phyloP scores from a whole-genome alignment of 2,797 vertebrate species.

The Clarias fuscus region DNA sequence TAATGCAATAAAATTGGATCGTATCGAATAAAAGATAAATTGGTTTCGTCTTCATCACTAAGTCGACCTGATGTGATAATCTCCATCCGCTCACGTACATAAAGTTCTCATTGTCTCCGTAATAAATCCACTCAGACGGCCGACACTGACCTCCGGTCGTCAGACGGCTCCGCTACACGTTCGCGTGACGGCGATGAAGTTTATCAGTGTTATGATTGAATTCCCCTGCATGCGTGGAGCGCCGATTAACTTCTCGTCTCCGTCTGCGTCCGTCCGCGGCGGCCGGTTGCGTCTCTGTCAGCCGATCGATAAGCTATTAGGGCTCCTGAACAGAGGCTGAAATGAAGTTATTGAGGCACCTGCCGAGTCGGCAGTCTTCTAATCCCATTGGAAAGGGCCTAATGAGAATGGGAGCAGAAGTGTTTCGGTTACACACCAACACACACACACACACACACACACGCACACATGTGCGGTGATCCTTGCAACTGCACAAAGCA shows the following conservation, averaged over 20 bases:
- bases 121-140: constrained; percentile 27
- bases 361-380: constrained; percentile 76
- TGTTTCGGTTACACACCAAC: constrained; percentile 46
- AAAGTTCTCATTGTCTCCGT: constrained; percentile 39
- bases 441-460: constrained; percentile 39
- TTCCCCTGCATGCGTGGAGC: constrained; percentile 63
- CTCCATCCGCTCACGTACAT: not conserved
- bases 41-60: not conserved
- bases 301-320: constrained; percentile 83
- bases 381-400: constrained; percentile 70
- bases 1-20: not conserved
- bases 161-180: constrained; percentile 61
- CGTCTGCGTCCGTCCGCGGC: constrained; percentile 62
- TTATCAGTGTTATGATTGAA: constrained; percentile 72
- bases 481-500: constrained; percentile 15
- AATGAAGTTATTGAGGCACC: constrained; percentile 76
- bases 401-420: constrained; percentile 61
- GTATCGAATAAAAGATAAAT: not conserved
- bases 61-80: not conserved
- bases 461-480: not conserved
- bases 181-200: constrained; percentile 68
- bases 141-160: constrained; percentile 17
- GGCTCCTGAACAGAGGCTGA: constrained; percentile 70
- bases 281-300: constrained; percentile 70
- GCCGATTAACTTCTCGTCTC: constrained; percentile 75